Base-by-base conservation (phyloP, 2,113 vertebrate species). In the Microtus montanus region DNA sequence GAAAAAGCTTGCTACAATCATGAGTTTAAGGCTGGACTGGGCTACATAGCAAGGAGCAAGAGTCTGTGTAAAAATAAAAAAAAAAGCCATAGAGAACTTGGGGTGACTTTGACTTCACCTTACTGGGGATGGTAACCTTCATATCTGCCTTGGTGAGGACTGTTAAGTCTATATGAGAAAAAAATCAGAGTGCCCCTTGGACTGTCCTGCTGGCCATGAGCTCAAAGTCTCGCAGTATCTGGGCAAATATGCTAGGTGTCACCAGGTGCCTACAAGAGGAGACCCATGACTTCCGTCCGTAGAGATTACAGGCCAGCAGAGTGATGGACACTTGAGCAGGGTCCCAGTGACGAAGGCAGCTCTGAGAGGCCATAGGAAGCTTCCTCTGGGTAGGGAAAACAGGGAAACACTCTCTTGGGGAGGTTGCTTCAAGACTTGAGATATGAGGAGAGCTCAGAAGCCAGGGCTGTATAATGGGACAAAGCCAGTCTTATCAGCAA, bases 251-350 rank as follows among this genome's bases (percentile, higher is more conserved):
- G 0, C 0, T 4, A 75, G 38, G 83, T 22, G 47, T 19, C 7
- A 4, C 3, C 3, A 5, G 28, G 71, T 0, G 9, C 54, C 0
- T 2, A 6, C 1, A 0, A 1, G 38, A 54, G 77, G 1, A 22
- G 68, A 13, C 33, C 0, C 0, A 38, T 15, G 44, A 17, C 30
- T 15, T 68, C 88, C 12, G 24, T 17, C 44, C 0, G 0, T 1
- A 49, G 9, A 54, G 28, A 33, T 47, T 8, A 17, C 3, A 4
- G 22, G 19, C 70, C 77, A 63, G 49, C 0, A 28, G 2, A 12
- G 20, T 4, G 66, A 35, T 3, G 1, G 22, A 52, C 22, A 0
- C n/a, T n/a, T 24, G 38, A n/a, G 38, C 64, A 17, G 17, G 47
- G 74, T 13, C 66, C 87, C 13, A 26, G 7, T 9, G 14, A 58